Percentiles rank a stretch among this genome's conserved stretches.
Conservation (phyloP, 2,113 vertebrate species). For the Clarias gariepinus region DNA sequence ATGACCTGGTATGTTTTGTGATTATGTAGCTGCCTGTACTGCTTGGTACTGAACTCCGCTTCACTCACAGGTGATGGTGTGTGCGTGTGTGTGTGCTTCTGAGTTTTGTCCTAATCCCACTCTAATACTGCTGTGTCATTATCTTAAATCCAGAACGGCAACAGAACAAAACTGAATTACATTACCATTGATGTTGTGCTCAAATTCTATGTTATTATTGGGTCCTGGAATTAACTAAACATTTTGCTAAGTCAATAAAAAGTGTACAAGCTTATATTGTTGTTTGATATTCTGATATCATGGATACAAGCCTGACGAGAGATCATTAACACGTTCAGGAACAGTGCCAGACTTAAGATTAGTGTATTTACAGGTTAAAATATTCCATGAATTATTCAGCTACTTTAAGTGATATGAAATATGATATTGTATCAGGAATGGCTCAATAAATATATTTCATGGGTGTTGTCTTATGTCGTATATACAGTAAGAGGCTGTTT, state of each 20-base stretch:
- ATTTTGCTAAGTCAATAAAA: neutral
- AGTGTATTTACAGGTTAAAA: neutral
- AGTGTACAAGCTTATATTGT: neutral
- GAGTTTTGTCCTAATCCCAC: neutral
- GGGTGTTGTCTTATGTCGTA: neutral
- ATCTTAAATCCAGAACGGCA: neutral
- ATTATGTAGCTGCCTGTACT: conserved; percentile 57
- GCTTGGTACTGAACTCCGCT: conserved; percentile 36
- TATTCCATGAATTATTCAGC: neutral
- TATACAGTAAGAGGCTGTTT: neutral
- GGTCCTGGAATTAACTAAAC: neutral
- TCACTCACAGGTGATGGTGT: conserved; percentile 14
- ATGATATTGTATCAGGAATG: neutral
- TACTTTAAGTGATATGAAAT: neutral
- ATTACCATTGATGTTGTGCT: neutral
- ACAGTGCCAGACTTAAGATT: neutral
- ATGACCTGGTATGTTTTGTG: conserved; percentile 31
- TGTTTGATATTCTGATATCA: neutral
- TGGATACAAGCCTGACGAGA: neutral
- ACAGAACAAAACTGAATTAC: neutral
- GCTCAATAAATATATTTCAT: neutral
- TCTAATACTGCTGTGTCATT: conserved; percentile 10
- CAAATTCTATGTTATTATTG: neutral
- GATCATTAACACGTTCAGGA: neutral
- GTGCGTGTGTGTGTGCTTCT: conserved; percentile 23